A percentile compares a stretch with the other conserved stretches of the same genome.
These are phyloP conservation scores for Percopsis transmontana DNA, from an alignment of 2,113 vertebrate species.

Conservation along the genomic window DNA sequence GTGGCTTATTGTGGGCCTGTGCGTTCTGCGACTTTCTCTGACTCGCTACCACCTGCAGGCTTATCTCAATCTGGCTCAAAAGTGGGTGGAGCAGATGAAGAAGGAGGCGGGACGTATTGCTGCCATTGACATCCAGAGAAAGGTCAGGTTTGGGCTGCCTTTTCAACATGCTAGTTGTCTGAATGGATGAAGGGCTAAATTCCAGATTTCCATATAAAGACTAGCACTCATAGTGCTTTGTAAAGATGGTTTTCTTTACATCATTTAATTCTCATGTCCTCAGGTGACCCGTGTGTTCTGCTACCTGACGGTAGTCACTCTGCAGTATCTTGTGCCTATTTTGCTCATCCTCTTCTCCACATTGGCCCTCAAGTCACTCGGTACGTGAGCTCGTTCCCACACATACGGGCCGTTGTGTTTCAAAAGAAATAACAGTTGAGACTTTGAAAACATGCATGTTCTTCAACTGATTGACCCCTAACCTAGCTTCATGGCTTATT, in stretches of 20 bases:
- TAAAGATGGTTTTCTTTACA: too few relatives aligned
- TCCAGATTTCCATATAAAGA: background rate
- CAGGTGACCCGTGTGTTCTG: constrained; percentile 93
- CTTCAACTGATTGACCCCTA: too few relatives aligned
- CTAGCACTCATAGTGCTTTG: too few relatives aligned
- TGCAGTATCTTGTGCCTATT: constrained; percentile 91
- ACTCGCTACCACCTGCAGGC: constrained; percentile 91
- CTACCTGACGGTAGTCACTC: constrained; percentile 88
- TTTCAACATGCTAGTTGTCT: background rate
- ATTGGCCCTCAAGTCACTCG: constrained; percentile 87
- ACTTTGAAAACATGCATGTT: background rate
- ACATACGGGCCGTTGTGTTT: background rate
- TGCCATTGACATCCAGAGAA: constrained; percentile 88
- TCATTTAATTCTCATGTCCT: too few relatives aligned
- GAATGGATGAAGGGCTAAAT: background rate
- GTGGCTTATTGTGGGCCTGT: constrained; percentile 83
- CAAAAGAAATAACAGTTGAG: background rate
- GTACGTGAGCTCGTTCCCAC: constrained; percentile 66
- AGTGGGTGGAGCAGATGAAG: constrained; percentile 89
- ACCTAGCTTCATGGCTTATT: too few relatives aligned
- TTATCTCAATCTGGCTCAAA: constrained; percentile 88
- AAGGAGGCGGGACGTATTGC: constrained; percentile 88
- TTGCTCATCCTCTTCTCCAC: constrained; percentile 88
- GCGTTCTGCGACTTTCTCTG: constrained; percentile 80
- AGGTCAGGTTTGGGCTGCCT: constrained; percentile 70